Evolutionary conservation across 1,140 invertebrate species (phyloP), one percentile per base, ranked within the genome.

Genomic region (Drosophila ercepeae): DNA sequence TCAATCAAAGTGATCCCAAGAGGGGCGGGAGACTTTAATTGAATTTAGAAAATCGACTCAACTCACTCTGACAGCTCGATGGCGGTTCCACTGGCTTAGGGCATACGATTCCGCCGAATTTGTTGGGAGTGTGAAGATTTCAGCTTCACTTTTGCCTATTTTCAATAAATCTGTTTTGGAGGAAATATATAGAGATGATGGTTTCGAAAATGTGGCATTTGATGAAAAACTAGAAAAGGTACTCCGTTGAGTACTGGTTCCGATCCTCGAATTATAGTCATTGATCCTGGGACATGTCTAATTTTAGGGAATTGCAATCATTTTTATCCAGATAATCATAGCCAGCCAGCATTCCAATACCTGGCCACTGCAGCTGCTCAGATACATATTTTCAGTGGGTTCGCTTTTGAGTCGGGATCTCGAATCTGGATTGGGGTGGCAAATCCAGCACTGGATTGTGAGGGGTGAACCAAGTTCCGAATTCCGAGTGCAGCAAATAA

Each of bases 51-150:
- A 71, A 71, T 72, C 69, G 36, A 63, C 70, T 54, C 48, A 51
- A 63, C 70, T 54, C 48, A 51, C 39, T 44, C 46, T 76, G 81
- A 84, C 81, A 84, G 81, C 76, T 86, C 72, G 75, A 69, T 84
- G 79, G 64, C 68, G 51, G n/a, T n/a, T n/a, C n/a, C n/a, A 46
- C 58, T 68, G 61, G 49, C 32, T 49, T 69, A 53, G 16, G 27
- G 9, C 29, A 32, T n/a, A n/a, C 65, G 64, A 50, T 32, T 50
- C 51, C 39, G 39, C 25, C 46, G 25, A 16, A 8, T 65, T 50
- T 50, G 0, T 18, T 44, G 8, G 21, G 21, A 64, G 60, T 65
- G 63, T 67, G 27, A 67, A 67, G 46, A 67, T 53, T 25, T 51
- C 11, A n/a, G 21, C 3, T 13, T 2, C 11, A 0, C 13, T n/a